A percentile compares a stretch with the other conserved stretches of the same genome.
Evolutionary conservation across 2,888 invertebrate genomes (phyloP).

Genomic region (Sepioteuthis lessoniana): DNA sequence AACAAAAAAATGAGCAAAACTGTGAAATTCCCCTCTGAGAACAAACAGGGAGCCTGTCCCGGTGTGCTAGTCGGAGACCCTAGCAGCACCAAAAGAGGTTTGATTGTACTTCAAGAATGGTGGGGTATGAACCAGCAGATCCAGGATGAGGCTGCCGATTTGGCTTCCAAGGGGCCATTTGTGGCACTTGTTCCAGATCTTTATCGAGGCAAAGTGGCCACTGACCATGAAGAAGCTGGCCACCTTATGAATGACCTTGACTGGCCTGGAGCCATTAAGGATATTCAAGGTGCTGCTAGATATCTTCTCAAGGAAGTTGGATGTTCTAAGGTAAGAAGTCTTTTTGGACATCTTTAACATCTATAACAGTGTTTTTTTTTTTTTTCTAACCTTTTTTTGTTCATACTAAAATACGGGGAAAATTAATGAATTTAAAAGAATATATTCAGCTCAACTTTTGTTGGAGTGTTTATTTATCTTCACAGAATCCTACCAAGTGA

Average conservation of each 20-base stretch:
- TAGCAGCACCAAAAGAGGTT: slow-evolving; percentile 55
- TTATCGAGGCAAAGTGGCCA: slow-evolving; percentile 68
- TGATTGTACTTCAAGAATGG: slow-evolving; percentile 67
- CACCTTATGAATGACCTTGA: slow-evolving; percentile 68
- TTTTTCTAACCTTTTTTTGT: neutral
- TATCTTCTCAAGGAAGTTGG: slow-evolving; percentile 60
- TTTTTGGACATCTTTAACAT: neutral
- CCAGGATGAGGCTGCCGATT: slow-evolving; percentile 58
- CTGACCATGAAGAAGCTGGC: slow-evolving; percentile 67
- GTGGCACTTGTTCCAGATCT: slow-evolving; percentile 68
- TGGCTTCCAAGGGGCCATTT: slow-evolving; percentile 60
- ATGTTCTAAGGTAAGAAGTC: slow-evolving; percentile 58
- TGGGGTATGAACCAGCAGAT: slow-evolving; percentile 71
- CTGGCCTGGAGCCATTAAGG: slow-evolving; percentile 68
- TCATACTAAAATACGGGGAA: too few species aligned
- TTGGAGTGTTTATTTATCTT: too few species aligned
- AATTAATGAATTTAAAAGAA: too few species aligned
- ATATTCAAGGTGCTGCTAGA: slow-evolving; percentile 65
- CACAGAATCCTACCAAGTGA: too few species aligned
- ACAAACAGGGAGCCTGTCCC: slow-evolving; percentile 42
- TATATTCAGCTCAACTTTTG: too few species aligned
- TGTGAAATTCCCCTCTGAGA: slow-evolving; percentile 36
- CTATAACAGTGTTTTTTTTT: neutral
- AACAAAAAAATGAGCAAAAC: slow-evolving; percentile 42
- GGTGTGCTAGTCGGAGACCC: slow-evolving; percentile 42